Conservation (phyloP, 2,888 invertebrate species). For the Frankliniella intonsa region DNA sequence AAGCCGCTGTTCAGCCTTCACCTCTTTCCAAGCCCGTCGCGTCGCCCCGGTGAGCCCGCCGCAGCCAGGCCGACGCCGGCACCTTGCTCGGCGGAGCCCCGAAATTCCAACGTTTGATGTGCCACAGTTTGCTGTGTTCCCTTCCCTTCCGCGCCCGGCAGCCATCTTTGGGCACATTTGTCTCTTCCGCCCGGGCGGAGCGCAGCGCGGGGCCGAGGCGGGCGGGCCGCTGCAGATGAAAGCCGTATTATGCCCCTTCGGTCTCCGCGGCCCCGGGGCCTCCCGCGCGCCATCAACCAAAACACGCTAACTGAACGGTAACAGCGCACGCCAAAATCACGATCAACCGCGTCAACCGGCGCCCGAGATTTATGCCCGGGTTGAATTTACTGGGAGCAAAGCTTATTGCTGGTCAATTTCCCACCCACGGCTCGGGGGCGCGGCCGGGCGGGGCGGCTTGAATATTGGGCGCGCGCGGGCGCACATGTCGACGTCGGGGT, state of each 20-base stretch:
- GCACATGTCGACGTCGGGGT: neutral
- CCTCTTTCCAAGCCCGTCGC: neutral
- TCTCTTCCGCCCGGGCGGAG: slow-evolving; percentile 14
- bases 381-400: too few species aligned
- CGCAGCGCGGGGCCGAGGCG: neutral
- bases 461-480: neutral
- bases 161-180: slow-evolving; percentile 22
- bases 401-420: too few species aligned
- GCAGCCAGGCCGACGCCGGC: neutral
- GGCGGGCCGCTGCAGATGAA: slow-evolving; percentile 5
- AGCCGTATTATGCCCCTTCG: slow-evolving; percentile 12
- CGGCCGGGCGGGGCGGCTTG: too few species aligned
- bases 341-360: too few species aligned
- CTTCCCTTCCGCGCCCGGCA: neutral
- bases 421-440: too few species aligned
- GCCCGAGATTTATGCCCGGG: too few species aligned
- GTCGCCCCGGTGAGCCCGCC: neutral
- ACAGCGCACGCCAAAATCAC: too few species aligned
- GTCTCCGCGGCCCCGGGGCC: neutral
- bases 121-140: neutral
- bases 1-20: neutral
- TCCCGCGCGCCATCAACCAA: neutral
- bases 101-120: neutral
- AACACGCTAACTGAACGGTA: neutral
- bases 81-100: neutral